These are phyloP conservation scores for Diplodus puntazzo DNA, from an alignment of 2,797 vertebrate genomes.

Conservation along the genomic window DNA sequence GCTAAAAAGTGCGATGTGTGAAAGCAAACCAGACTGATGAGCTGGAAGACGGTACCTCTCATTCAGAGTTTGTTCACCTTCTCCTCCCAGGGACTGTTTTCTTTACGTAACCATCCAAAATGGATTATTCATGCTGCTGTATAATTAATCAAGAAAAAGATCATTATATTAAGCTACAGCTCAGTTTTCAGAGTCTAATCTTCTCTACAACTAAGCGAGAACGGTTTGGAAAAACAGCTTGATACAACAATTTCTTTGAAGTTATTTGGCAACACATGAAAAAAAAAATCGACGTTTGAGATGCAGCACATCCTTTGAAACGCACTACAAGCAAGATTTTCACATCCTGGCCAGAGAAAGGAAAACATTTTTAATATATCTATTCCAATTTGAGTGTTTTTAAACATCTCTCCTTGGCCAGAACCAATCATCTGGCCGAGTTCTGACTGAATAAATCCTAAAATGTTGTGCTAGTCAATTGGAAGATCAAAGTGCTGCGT, in stretches of 20 bases:
- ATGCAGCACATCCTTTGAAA: conserved; percentile 42
- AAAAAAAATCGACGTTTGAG: conserved; percentile 15
- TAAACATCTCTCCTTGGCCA: conserved; percentile 26
- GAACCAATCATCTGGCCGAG: conserved; percentile 31
- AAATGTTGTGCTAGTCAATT: conserved; percentile 54
- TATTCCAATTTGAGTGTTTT: conserved; percentile 32
- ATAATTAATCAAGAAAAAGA: conserved; percentile 46
- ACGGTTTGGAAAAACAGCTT: conserved; percentile 43
- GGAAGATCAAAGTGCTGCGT: conserved; percentile 58
- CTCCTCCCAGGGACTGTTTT: conserved; percentile 16
- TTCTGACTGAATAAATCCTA: conserved; percentile 58
- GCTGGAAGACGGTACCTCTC: conserved; percentile 19
- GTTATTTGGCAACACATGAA: conserved; percentile 43
- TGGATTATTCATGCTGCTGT: conserved; percentile 37
- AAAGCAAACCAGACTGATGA: not conserved
- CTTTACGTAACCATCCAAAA: conserved; percentile 35
- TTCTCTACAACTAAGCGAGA: conserved; percentile 31
- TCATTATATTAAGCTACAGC: conserved; percentile 40
- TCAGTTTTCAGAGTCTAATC: conserved; percentile 24
- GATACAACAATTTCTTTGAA: conserved; percentile 33
- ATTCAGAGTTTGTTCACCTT: conserved; percentile 21
- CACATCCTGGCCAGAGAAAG: conserved; percentile 41
- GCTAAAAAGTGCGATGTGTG: conserved; percentile 11
- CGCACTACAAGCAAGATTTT: conserved; percentile 31
- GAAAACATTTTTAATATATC: conserved; percentile 44